A percentile compares a stretch with the other conserved stretches of the same genome.
Conservation (phyloP, 2,797 vertebrate species). For the Peromyscus nudipes region DNA sequence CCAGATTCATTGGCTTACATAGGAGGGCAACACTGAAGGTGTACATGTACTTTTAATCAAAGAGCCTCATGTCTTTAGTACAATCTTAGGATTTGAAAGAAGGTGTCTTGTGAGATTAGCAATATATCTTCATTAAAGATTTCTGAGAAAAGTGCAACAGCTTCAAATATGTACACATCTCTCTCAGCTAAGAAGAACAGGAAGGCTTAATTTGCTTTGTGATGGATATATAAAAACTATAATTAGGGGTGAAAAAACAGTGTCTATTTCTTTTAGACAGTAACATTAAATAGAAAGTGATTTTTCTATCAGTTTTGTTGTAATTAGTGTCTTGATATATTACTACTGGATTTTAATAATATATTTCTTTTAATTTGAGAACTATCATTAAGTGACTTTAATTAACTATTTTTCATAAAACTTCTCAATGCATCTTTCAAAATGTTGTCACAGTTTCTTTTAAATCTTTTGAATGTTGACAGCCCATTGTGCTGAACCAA, state of each 20-base stretch:
- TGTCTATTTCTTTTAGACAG: constrained; percentile 68
- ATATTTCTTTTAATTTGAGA: constrained; percentile 59
- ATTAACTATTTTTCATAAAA: constrained; percentile 66
- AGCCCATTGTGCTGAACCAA: background rate
- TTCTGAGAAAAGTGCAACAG: background rate
- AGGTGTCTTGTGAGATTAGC: constrained; percentile 23
- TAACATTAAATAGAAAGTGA: constrained; percentile 70
- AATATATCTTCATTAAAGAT: constrained; percentile 56
- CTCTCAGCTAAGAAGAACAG: constrained; percentile 27
- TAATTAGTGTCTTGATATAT: constrained; percentile 79
- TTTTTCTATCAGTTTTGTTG: constrained; percentile 78
- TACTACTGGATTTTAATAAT: constrained; percentile 78
- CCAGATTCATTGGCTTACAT: background rate
- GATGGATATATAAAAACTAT: constrained; percentile 56
- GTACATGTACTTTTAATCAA: background rate
- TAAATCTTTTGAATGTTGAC: constrained; percentile 45
- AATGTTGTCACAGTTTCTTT: constrained; percentile 61
- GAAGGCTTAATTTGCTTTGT: constrained; percentile 65
- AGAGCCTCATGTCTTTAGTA: background rate
- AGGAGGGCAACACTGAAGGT: background rate
- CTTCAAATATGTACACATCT: constrained; percentile 55
- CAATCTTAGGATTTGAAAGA: background rate
- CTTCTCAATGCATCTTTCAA: constrained; percentile 49
- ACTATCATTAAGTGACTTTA: constrained; percentile 61
- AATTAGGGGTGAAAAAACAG: constrained; percentile 73